phyloP scores from a whole-genome alignment of 2,113 vertebrate genomes.

The Gallinago paraguaiae region DNA sequence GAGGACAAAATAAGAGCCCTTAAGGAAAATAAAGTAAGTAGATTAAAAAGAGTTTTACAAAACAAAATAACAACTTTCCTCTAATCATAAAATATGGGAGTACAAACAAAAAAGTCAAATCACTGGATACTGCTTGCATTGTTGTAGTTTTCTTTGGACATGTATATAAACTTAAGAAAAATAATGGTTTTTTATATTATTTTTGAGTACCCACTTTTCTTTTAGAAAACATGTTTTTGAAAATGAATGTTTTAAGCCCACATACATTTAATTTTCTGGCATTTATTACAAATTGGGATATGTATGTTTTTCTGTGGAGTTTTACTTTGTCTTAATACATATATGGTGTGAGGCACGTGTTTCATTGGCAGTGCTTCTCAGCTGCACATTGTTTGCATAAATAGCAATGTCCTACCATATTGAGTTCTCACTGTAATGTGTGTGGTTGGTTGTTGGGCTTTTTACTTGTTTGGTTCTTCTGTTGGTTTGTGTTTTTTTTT shows the following conservation, averaged over 20 bases:
- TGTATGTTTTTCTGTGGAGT: background rate
- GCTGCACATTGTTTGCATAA: background rate
- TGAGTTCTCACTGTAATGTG: background rate
- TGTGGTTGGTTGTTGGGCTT: background rate
- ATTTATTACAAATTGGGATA: background rate
- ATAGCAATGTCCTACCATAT: background rate
- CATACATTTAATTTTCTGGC: background rate
- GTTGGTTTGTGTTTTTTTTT: background rate
- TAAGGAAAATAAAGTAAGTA: conserved; percentile 93
- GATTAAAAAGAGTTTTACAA: background rate
- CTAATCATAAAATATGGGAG: background rate
- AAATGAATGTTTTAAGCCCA: background rate
- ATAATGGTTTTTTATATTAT: background rate
- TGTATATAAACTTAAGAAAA: background rate
- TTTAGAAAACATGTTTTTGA: background rate
- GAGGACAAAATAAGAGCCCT: conserved; percentile 90
- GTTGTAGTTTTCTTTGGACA: background rate
- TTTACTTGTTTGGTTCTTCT: background rate
- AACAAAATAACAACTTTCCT: background rate
- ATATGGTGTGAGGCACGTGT: background rate
- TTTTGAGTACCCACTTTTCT: background rate
- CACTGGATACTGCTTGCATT: background rate
- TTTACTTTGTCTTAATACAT: background rate
- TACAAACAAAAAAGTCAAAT: background rate
- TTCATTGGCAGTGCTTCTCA: background rate